Base-by-base conservation (phyloP, 2,113 vertebrate genomes). In the Corvus cornix region DNA sequence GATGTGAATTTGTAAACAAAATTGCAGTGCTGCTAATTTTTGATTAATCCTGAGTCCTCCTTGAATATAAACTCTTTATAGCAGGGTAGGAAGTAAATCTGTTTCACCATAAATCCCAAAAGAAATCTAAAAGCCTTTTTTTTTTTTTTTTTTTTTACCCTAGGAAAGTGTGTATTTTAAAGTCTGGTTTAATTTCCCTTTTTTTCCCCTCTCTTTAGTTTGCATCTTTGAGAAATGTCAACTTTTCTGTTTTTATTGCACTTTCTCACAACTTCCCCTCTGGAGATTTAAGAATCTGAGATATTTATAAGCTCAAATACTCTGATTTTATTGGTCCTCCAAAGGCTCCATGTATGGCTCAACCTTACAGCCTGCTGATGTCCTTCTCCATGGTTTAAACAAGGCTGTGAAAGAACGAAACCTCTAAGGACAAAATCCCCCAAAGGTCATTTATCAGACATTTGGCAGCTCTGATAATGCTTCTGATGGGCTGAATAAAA, bases 221-320 rank as follows among this genome's bases (percentile, higher is more conserved):
- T 64, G 33, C 74, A 53, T 87, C 79, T 93, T 86, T 83, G 70
- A 75, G 75, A 91, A 90, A 80, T 68, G 81, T 53, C 58, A 84
- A 52, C 66, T 94, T 92, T 82, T 88, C 73, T 72, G 37, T 0
- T 31, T 87, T 82, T 77, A 58, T 51, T 52, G 63, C 9, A 41
- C 73, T 76, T 78, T 79, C 68, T 95, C 35, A 86, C 49, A 92
- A 22, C 26, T 76, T 69, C 41, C 24, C 4, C 46, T 74, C 67
- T 56, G n/a, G 91, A 91, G 78, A 90, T 84, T 94, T 94, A 75
- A 67, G 96, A 96, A 95, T 84, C 20, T 44, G 73, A 72, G 51
- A 70, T 85, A 51, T 93, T 94, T 90, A 75, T 84, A 87, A 70
- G 78, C 60, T 73, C 81, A 63, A 79, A 86, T 51, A 82, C 26